Evolutionary conservation across 2,888 invertebrate species (phyloP), one percentile per base, ranked within the genome.

Genomic region (Capitulum mitella): DNA sequence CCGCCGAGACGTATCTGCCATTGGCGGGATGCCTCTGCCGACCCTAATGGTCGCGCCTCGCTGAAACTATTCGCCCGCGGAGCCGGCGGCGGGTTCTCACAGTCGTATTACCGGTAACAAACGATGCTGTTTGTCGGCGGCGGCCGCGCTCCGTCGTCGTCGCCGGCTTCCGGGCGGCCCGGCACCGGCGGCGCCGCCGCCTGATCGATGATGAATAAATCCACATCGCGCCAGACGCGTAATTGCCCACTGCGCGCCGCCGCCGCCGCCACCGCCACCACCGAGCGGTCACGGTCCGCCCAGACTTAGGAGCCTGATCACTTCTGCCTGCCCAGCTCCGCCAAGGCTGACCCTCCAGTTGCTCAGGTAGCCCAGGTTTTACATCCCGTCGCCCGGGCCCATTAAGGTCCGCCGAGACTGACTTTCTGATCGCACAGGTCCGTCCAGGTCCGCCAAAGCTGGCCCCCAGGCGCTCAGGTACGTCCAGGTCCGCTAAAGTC

Each of bases 81-180:
- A 8, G 61, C 34, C 61, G 61, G 61, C 32, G 61, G 48, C 48
- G 12, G 48, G 32, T 61, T 61, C 34, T 61, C 61, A 61, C 61
- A n/a, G 32, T 3, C 32, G 61, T 34, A 61, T 61, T 61, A 16
- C 61, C 32, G 61, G 61, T 34, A 61, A 61, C 61, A 61, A 61
- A 61, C 61, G 61, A 61, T 34, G 58, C 58, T 61, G 61, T 61
- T 61, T 61, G 61, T 61, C 34, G 61, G 61, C 61, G 61, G 32
- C 5, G 32, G 61, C 61, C 6, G 34, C 14, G 14, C 29, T 32
- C 12, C n/a, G 32, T 14, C 61, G 32, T 12, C 32, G 61, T 32
- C 61, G 22, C 12, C 19, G 3, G 16, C 48, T 16, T 3, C 48
- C 12, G 48, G 12, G 16, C 32, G 16, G 61, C 29, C 61, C 32